phyloP scores from a whole-genome alignment of 2,113 vertebrate species.

The Bucco capensis region DNA sequence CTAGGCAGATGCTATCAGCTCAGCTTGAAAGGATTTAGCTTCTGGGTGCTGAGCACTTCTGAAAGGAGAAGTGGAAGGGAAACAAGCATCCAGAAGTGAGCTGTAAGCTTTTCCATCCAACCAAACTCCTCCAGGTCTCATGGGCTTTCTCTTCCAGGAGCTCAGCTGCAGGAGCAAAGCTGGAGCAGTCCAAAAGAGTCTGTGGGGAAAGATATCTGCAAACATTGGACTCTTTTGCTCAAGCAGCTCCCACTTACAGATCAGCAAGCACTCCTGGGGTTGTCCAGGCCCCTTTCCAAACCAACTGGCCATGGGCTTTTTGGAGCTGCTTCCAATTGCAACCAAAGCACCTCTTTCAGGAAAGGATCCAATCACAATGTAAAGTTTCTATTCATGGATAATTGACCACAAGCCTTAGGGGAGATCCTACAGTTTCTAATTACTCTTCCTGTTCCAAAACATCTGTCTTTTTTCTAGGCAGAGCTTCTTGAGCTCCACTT shows the following conservation, averaged over 20 bases:
- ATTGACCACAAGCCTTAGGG: conserved; percentile 25
- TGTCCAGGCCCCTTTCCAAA: conserved; percentile 27
- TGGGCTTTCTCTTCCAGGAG: neutral
- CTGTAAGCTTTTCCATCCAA: neutral
- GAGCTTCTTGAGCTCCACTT: neutral
- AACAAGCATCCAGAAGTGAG: neutral
- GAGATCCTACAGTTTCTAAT: conserved; percentile 9
- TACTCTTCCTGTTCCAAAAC: neutral
- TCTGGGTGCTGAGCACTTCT: neutral
- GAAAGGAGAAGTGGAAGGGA: neutral
- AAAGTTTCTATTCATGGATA: conserved; percentile 1
- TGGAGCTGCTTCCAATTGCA: neutral
- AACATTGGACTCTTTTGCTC: neutral
- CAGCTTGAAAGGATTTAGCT: neutral
- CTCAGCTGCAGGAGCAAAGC: neutral
- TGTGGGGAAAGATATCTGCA: neutral
- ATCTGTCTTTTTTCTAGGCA: neutral
- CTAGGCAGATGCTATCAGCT: neutral
- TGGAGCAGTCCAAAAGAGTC: neutral
- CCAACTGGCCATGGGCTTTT: neutral
- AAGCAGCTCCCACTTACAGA: neutral
- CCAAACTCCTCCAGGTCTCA: neutral
- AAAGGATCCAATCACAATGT: neutral
- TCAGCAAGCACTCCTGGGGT: neutral
- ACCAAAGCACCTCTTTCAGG: neutral